These are phyloP conservation scores for Euura lappo DNA, from an alignment of 1,140 invertebrate species.

Conservation along the genomic window DNA sequence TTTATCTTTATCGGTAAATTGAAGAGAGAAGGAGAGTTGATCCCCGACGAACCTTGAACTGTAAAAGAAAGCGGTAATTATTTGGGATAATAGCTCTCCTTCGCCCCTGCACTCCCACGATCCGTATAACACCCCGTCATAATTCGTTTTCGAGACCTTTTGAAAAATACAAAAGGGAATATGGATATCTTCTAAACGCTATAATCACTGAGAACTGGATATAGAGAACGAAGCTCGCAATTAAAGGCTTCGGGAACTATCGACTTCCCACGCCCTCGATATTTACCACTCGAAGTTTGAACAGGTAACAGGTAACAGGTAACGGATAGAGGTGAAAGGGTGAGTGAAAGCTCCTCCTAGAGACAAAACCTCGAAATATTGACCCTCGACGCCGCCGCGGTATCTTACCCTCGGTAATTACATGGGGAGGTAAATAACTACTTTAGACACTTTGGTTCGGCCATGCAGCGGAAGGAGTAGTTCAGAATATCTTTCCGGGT, in stretches of 20 bases:
- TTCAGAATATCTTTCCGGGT: neutral
- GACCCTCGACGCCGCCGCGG: neutral
- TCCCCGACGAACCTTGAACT: constrained; percentile 3
- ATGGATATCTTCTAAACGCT: neutral
- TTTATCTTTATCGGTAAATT: too few relatives aligned
- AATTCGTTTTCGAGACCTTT: neutral
- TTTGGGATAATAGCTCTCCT: neutral
- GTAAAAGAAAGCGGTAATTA: neutral
- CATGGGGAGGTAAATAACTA: neutral
- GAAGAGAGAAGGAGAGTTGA: neutral
- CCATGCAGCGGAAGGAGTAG: neutral
- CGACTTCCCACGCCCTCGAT: constrained; percentile 1
- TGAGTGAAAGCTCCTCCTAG: neutral
- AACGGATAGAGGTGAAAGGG: constrained; percentile 1
- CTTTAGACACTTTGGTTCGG: neutral
- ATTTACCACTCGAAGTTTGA: neutral
- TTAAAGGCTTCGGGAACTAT: neutral
- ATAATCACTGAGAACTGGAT: neutral
- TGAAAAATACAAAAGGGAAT: neutral
- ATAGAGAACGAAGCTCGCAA: neutral
- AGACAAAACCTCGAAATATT: constrained; percentile 5
- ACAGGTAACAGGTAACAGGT: constrained; percentile 1
- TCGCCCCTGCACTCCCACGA: neutral
- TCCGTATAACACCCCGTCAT: neutral
- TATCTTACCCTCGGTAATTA: neutral